phyloP scores from a whole-genome alignment of 1,140 invertebrate species.

The Aphis gossypii region DNA sequence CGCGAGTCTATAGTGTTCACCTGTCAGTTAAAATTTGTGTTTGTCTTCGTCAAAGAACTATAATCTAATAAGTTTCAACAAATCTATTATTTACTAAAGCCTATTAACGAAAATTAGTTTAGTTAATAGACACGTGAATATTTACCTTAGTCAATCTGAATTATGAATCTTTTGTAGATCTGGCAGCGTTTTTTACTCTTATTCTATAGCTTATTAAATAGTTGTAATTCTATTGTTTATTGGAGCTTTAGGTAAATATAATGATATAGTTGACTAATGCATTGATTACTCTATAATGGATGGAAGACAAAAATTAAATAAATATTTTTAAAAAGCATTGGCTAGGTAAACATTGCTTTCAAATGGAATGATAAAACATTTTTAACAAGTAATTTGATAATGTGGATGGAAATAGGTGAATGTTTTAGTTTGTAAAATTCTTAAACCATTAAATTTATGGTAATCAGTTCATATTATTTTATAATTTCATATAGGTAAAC shows the following conservation, averaged over 20 bases:
- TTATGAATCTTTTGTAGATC: too few relatives aligned
- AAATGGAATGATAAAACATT: neutral
- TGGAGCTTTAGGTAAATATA: neutral
- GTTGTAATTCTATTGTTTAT: neutral
- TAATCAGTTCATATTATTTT: constrained; percentile 30
- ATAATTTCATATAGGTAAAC: neutral
- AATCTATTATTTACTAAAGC: too few relatives aligned
- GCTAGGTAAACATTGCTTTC: neutral
- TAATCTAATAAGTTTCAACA: too few relatives aligned
- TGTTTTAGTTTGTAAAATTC: neutral
- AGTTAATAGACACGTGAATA: too few relatives aligned
- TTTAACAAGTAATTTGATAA: neutral
- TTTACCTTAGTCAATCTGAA: too few relatives aligned
- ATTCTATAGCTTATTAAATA: too few relatives aligned
- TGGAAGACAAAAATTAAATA: neutral
- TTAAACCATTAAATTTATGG: neutral
- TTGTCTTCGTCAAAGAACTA: too few relatives aligned
- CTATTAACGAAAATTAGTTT: too few relatives aligned
- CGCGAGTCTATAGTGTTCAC: too few relatives aligned
- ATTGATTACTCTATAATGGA: neutral
- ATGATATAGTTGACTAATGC: neutral
- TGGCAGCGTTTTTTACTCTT: too few relatives aligned
- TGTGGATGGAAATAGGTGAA: neutral
- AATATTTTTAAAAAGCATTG: neutral
- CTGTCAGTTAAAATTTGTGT: too few relatives aligned